A percentile compares a stretch with the other conserved stretches of the same genome.
Conservation (phyloP, 2,888 invertebrate species). For the Unio pictorum region DNA sequence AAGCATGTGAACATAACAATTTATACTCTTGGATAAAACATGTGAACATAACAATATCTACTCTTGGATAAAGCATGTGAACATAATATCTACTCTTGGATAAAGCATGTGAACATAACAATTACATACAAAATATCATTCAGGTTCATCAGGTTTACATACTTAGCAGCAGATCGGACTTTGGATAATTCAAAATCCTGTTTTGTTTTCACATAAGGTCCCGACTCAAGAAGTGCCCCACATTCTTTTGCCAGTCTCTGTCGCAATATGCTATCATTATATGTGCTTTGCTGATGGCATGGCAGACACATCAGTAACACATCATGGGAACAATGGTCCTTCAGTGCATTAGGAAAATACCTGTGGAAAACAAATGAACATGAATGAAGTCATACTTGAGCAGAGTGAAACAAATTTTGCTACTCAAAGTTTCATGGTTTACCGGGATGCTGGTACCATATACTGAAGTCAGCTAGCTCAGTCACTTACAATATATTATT, state of each 20-base stretch:
- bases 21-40: no score
- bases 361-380: conserved; percentile 24
- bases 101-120: not conserved
- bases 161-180: conserved; percentile 69
- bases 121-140: not conserved
- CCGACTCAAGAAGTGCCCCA: conserved; percentile 78
- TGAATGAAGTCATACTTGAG: not conserved
- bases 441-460: no score
- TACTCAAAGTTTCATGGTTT: no score
- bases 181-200: conserved; percentile 60
- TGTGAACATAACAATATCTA: no score
- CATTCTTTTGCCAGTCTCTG: conserved; percentile 77
- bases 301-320: conserved; percentile 81
- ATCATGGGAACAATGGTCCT: conserved; percentile 87
- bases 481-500: no score
- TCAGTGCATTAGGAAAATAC: conserved; percentile 79
- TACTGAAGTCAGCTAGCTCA: no score
- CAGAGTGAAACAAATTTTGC: not conserved
- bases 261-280: conserved; percentile 77
- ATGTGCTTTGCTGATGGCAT: conserved; percentile 83
- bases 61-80: no score
- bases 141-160: conserved; percentile 10
- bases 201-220: conserved; percentile 45
- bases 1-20: no score
- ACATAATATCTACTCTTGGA: no score